Conservation (phyloP, 53 echinoderm and acorn worm genomes). For the Echinarachnius parma region DNA sequence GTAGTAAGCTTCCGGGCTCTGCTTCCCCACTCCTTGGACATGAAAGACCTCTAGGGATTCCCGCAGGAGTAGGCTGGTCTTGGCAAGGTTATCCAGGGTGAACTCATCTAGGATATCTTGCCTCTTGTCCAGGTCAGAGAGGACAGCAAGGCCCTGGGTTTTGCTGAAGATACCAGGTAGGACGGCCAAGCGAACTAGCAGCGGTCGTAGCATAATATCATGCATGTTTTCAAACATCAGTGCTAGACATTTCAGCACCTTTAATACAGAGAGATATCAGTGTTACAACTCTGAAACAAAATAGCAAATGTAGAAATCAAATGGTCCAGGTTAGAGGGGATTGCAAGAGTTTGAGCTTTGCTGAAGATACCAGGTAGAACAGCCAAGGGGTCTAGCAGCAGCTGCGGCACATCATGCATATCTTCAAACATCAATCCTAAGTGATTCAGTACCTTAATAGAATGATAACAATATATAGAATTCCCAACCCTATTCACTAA, state of each 20-base stretch:
- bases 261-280: too few relatives aligned
- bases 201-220: not conserved
- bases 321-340: not conserved
- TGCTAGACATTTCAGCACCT: slow-evolving; percentile 25
- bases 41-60: slow-evolving; percentile 39
- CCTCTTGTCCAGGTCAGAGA: not conserved
- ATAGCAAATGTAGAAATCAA: too few relatives aligned
- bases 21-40: slow-evolving; percentile 5
- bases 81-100: slow-evolving; percentile 54
- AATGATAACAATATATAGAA: too few relatives aligned
- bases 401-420: slow-evolving; percentile 7
- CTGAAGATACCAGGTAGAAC: slow-evolving; percentile 37
- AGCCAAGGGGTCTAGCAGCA: slow-evolving; percentile 11
- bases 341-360: not conserved
- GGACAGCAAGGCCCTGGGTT: slow-evolving; percentile 7
- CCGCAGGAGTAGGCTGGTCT: slow-evolving; percentile 25
- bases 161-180: slow-evolving; percentile 35
- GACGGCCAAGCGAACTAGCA: slow-evolving; percentile 24
- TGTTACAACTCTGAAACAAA: too few relatives aligned
- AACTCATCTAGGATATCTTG: slow-evolving; percentile 43
- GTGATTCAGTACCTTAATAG: slow-evolving; percentile 22
- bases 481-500: too few relatives aligned
- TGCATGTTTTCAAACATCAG: slow-evolving; percentile 39
- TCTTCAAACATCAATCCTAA: slow-evolving; percentile 34
- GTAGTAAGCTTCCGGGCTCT: too few relatives aligned